Evolutionary conservation across 2,113 vertebrate genomes (phyloP), one percentile per base, ranked within the genome.

Genomic region (Ellobius talpinus): DNA sequence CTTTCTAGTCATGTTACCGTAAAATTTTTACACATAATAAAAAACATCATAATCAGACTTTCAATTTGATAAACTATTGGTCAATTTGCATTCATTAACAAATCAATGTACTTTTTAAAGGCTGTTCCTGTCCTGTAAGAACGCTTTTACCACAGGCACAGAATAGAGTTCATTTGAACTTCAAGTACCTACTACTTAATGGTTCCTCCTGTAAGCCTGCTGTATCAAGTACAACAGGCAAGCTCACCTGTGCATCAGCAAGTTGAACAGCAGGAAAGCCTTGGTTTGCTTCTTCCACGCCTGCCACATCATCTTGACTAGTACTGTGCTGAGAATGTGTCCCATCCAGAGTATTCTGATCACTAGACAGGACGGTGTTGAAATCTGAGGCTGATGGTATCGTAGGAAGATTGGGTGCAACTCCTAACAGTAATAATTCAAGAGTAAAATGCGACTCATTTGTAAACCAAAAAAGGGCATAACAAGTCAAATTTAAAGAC

Each of bases 381-480:
- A 99, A 99, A 98, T 99, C 99, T 26, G 99, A 99, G 7, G 99
- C 99, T 14, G 99, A 99, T 0, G 99, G 99, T 97, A 99, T 99
- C 13, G 99, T 99, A 84, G 99, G 99, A 61, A 99, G 99, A 98
- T 99, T 99, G 96, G 99, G 99, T 14, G 98, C 98, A 90, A 98
- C 98, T 97, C 99, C 99, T 99, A 90, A 39, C 92, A 95, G 89
- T 93, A 95, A 98, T 95, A 94, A 93, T 92, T 81, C 84, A 45
- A 96, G 55, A 93, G 76, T 58, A 93, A 88, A 68, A 95, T n/a
- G 26, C 45, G 45, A 90, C 77, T 89, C 55, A 87, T 23, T 84
- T 52, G 42, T 45, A 82, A 92, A 86, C 2, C 42, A 89, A 74
- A 65, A 74, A 88, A 33, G 3, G 11, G 5, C 24, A 81, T 0